A percentile compares a stretch with the other conserved stretches of the same genome.
These are phyloP conservation scores for Sinella curviseta DNA, from an alignment of 1,140 invertebrate genomes.

Conservation along the genomic window DNA sequence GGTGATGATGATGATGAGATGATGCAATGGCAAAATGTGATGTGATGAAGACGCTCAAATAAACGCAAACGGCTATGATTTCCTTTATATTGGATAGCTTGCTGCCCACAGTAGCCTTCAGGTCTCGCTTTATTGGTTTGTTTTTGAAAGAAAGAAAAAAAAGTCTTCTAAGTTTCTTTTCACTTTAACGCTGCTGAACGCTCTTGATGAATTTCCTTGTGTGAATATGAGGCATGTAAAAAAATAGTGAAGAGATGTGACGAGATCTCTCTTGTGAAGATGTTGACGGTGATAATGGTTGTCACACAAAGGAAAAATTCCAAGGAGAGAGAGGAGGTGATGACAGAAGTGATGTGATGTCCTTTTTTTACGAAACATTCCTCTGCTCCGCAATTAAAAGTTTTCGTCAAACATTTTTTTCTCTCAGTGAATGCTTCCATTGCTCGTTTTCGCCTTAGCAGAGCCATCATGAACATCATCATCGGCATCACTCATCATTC, in stretches of 20 bases:
- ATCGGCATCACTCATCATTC: not conserved
- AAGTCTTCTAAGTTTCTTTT: not conserved
- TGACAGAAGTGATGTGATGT: not conserved
- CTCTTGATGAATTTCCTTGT: not conserved
- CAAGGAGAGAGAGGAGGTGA: not conserved
- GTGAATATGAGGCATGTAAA: not conserved
- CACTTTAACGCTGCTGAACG: no score
- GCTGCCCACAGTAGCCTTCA: not conserved
- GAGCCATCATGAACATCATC: not conserved
- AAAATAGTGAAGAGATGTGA: not conserved
- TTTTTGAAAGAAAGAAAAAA: not conserved
- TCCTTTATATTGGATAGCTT: not conserved
- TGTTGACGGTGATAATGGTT: not conserved
- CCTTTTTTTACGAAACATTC: not conserved
- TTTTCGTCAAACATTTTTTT: not conserved
- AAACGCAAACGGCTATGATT: not conserved
- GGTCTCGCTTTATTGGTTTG: not conserved
- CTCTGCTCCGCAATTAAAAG: not conserved
- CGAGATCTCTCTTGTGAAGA: not conserved
- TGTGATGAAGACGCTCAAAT: not conserved
- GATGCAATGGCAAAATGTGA: not conserved
- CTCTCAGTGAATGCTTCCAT: not conserved
- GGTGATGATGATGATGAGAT: not conserved
- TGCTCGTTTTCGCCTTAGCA: not conserved
- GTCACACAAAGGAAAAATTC: not conserved